phyloP scores from a whole-genome alignment of 2,888 invertebrate genomes.

The Mactromeris polynyma region DNA sequence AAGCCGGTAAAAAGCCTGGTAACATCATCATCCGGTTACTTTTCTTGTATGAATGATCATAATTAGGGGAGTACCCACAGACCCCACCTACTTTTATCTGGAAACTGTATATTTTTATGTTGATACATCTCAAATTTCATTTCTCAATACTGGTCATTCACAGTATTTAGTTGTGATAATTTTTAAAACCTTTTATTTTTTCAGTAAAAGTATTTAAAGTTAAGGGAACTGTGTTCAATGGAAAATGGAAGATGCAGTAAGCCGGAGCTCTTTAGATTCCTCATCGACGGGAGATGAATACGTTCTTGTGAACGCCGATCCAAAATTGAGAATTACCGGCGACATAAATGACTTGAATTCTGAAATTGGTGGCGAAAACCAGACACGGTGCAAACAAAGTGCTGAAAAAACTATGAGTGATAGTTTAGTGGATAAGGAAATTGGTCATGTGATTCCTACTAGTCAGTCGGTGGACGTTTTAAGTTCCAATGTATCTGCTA shows the following conservation, averaged over 20 bases:
- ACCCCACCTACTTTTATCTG: too few relatives aligned
- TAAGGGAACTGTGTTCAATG: neutral
- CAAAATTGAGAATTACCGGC: conserved; percentile 90
- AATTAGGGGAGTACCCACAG: too few relatives aligned
- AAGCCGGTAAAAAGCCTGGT: too few relatives aligned
- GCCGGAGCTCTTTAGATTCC: conserved; percentile 91
- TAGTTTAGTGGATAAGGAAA: conserved; percentile 55
- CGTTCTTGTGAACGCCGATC: conserved; percentile 90
- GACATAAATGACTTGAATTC: conserved; percentile 89
- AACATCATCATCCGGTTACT: too few relatives aligned
- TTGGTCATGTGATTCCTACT: conserved; percentile 76
- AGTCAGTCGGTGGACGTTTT: conserved; percentile 78
- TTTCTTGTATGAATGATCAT: too few relatives aligned
- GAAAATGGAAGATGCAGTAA: conserved; percentile 88
- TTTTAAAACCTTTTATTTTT: too few relatives aligned
- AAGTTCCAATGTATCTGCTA: conserved; percentile 58
- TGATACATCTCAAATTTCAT: too few relatives aligned
- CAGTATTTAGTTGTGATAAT: too few relatives aligned
- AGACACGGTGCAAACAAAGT: conserved; percentile 33
- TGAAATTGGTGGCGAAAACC: conserved; percentile 75
- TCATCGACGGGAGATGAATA: conserved; percentile 91
- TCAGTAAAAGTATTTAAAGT: neutral
- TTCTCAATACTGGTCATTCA: too few relatives aligned
- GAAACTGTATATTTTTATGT: too few relatives aligned
- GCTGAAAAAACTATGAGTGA: conserved; percentile 56